Base-by-base conservation (phyloP, 2,888 invertebrate genomes). In the Margaritifera margaritifera region DNA sequence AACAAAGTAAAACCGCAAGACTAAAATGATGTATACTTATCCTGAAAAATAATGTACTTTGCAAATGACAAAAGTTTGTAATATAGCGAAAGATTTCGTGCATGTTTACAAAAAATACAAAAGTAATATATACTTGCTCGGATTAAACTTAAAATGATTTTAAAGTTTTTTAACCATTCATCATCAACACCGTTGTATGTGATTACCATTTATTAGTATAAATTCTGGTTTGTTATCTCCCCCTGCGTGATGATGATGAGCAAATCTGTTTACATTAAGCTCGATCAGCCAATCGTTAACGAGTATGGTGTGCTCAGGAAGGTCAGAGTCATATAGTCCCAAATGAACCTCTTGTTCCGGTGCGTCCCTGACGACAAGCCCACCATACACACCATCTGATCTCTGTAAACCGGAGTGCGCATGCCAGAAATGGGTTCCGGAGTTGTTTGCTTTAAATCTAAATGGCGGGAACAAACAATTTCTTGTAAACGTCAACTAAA, bases 321-420 rank as follows among this genome's bases (percentile, higher is more conserved):
- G 91, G 91, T 96, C 96, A 86, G 94, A 95, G 89, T 96, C 96
- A 87, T 96, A 96, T 24, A 96, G 91, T 88, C 95, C 93, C 80
- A 94, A 94, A 91, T 96, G 96, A 58, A 95, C 95, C 87, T 96
- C 96, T 79, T 93, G 95, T 11, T 95, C 94, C 85, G 95, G 95
- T 75, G 78, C 50, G 57, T 80, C 74, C 11, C 82, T 72, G 6
- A 87, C 80, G 42, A 87, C 75, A 8, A 87, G 61, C 0, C 79
- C 69, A 6, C 87, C 87, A 68, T 79, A 85, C 8, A 83, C 54
- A 5, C 87, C 87, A 57, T 84, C 83, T 11, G 82, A 64, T 52
- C 84, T 71, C 70, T 86, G 87, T 0, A 83, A 51, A 4, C 86
- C 86, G 1, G 78, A 64, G 64, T 87, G 86, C 2, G 83, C 74